These are phyloP conservation scores for Phyllotreta cruciferae DNA, from an alignment of 2,888 invertebrate genomes.

Conservation along the genomic window DNA sequence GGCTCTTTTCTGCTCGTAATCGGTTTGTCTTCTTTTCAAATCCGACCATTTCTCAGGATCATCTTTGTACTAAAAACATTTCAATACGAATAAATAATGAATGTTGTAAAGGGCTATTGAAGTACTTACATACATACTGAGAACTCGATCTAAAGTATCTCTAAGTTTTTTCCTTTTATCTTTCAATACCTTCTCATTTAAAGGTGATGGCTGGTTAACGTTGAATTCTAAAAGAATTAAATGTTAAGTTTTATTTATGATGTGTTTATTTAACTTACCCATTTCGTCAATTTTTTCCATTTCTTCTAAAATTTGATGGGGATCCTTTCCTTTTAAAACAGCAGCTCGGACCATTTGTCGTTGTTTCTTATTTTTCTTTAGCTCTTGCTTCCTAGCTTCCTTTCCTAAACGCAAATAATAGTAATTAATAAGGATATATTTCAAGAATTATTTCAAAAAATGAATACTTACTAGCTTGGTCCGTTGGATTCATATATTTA, in stretches of 20 bases:
- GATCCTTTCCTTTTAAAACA: slow-evolving; percentile 97
- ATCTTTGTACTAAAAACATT: slow-evolving; percentile 80
- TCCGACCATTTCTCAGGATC: slow-evolving; percentile 94
- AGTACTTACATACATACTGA: slow-evolving; percentile 92
- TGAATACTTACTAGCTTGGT: slow-evolving; percentile 90
- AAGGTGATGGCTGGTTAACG: slow-evolving; percentile 90
- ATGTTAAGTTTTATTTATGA: background rate
- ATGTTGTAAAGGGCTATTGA: background rate
- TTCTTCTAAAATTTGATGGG: slow-evolving; percentile 91
- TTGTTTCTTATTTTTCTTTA: slow-evolving; percentile 98
- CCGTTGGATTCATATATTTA: slow-evolving; percentile 99
- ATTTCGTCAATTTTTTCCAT: slow-evolving; percentile 98
- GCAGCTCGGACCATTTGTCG: slow-evolving; percentile 95
- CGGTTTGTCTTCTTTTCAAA: slow-evolving; percentile 86
- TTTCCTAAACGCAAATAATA: slow-evolving; percentile 71
- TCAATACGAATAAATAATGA: background rate
- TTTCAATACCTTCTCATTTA: slow-evolving; percentile 95
- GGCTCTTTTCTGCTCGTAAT: slow-evolving; percentile 88
- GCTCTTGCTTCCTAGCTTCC: slow-evolving; percentile 94
- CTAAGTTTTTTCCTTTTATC: slow-evolving; percentile 95
- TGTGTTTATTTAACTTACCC: slow-evolving; percentile 68
- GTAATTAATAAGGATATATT: background rate
- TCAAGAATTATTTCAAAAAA: background rate
- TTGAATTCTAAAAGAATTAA: slow-evolving; percentile 78
- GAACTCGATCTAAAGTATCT: slow-evolving; percentile 93